Base-by-base conservation (phyloP, 2,113 vertebrate species). In the Dromas ardeola region DNA sequence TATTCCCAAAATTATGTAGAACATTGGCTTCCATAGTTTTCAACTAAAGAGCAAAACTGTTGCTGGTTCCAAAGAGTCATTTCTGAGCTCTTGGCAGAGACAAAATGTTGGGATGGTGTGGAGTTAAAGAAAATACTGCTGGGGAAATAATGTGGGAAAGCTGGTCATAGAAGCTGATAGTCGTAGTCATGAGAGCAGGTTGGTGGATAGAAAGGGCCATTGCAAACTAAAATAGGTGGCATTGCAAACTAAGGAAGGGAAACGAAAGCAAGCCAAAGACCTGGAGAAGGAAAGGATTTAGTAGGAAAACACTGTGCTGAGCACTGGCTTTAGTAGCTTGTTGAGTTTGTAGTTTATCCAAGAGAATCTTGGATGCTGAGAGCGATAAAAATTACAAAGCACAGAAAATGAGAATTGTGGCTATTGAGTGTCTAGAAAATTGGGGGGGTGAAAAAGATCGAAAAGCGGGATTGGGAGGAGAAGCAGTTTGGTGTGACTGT, bases 131-230 rank as follows among this genome's bases (percentile, higher is more conserved):
- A 91, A 63, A 45, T 32, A 13, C 45, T 49, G 3, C n/a, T 38
- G 32, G 32, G 70, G 55, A 84, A 72, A 79, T 42, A 40, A 45
- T 1, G 25, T 45, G 50, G 45, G 38, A 71, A 67, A 59, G 61
- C 26, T 79, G 29, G 26, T 62, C 18, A 1, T 25, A 58, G 77
- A 63, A 74, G 47, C 19, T 38, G 56, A 17, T 36, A 58, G 34
- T 83, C 0, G 0, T 18, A 52, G 58, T 7, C 67, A 2, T 16
- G 53, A 56, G 34, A 62, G 38, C 38, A 49, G 58, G n/a, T 0
- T 72, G 34, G 7, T 45, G 50, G 16, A 16, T 27, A 7, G 30
- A 69, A 81, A 38, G 10, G 58, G 26, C 9, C 8, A 2, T 3
- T 45, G 45, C 30, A 40, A 32, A 32, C 2, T 2, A 2, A 59